Evolutionary conservation across 35 echinoderm and acorn worm species (phyloP), one percentile per base, ranked within the genome.

Genomic region (Ophioderma brevispina): DNA sequence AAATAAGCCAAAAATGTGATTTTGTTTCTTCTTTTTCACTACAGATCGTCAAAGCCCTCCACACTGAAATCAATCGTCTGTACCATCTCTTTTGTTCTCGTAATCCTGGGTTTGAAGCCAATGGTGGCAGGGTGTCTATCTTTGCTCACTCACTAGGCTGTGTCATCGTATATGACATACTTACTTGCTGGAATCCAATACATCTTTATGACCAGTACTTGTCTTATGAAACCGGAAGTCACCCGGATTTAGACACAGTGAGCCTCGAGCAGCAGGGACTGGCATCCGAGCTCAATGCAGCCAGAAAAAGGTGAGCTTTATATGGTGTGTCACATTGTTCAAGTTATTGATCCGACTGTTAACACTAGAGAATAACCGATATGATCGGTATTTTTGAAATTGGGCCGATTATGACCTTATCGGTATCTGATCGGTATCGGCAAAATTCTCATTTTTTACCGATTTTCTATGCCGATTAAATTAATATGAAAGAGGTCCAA

Each of bases 101-200:
- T 64, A 95, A 99, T 81, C 86, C 87, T 23, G 94, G 97, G 13
- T 99, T 99, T 86, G 94, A 99, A 80, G 90, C 97, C 55, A 99
- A 99, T 43, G 88, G 80, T n/a, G 97, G 97, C 37, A 99, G 93
- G 41, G 94, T 99, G 11, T 99, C 93, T 32, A 93, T 99, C 50
- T 92, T 99, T 87, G 87, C 94, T n/a, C 97, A 99, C 76, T 99
- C 97, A 35, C 77, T 99, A 18, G 97, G 97, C 2, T 87, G 94
- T 70, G 97, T 99, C 18, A 99, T 99, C 40, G 94, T 89, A 10
- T 99, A 99, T 42, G 97, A 99, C 78, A 99, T 99, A 56, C 39
- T 99, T 34, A 99, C 97, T 18, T 93, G 97, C 14, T 99, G 97
- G 97, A 99, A 99, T 85, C 97, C 97, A 5, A 99, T 99, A 40